phyloP scores from a whole-genome alignment of 2,113 vertebrate genomes.

The Eidolon helvum region DNA sequence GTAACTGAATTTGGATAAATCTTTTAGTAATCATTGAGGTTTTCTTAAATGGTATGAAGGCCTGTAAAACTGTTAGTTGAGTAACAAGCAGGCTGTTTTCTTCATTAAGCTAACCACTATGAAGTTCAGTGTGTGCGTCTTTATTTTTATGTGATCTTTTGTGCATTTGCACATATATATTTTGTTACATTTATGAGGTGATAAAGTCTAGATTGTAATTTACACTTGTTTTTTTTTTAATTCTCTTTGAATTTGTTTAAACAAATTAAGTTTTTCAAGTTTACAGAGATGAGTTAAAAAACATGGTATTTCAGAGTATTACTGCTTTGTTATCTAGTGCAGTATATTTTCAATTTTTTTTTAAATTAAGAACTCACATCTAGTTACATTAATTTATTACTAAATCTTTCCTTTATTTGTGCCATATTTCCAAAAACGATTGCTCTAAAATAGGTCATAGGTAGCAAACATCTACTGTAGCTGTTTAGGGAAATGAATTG shows the following conservation, averaged over 20 bases:
- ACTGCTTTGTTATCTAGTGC: neutral
- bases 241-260: slow-evolving; percentile 26
- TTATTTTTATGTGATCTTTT: neutral
- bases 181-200: neutral
- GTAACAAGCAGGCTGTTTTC: neutral
- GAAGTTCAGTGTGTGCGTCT: neutral
- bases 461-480: neutral
- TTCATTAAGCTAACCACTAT: neutral
- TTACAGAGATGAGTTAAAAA: neutral
- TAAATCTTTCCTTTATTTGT: neutral
- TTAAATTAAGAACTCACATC: neutral
- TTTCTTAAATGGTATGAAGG: neutral
- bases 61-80: neutral
- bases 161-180: neutral
- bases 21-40: neutral
- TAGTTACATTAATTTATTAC: neutral
- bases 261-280: neutral
- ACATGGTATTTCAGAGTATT: neutral
- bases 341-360: slow-evolving; percentile 24
- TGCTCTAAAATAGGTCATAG: neutral
- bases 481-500: neutral
- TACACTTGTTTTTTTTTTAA: neutral
- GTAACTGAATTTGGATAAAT: neutral
- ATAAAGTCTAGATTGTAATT: slow-evolving; percentile 1
- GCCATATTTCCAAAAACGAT: neutral